Conservation (phyloP, 2,113 vertebrate species). For the Perccottus glenii region DNA sequence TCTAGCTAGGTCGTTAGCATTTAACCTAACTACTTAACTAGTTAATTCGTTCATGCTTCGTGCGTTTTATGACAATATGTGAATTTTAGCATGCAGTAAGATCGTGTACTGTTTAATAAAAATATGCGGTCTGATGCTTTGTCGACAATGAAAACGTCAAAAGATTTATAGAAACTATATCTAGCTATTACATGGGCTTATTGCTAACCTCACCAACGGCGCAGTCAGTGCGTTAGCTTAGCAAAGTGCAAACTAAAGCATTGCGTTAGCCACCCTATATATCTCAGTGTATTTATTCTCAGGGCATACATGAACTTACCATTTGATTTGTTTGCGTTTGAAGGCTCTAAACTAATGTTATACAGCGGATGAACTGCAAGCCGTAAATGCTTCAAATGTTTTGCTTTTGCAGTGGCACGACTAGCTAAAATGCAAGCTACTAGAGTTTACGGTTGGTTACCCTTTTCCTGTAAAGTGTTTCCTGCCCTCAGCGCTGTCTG, state of each 20-base stretch:
- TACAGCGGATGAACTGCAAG: neutral
- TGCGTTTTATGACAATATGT: neutral
- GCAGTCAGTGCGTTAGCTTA: slow-evolving; percentile 32
- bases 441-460: slow-evolving; percentile 51
- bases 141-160: too few relatives aligned
- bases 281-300: neutral
- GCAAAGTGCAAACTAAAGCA: slow-evolving; percentile 42
- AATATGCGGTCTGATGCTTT: too few relatives aligned
- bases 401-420: neutral
- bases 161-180: too few relatives aligned
- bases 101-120: neutral
- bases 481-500: slow-evolving; percentile 34
- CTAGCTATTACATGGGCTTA: too few relatives aligned
- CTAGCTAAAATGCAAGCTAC: slow-evolving; percentile 51
- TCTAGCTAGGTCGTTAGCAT: slow-evolving; percentile 16
- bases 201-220: neutral
- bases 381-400: neutral
- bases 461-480: fast-evolving
- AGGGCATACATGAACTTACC: slow-evolving; percentile 37
- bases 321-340: slow-evolving; percentile 46
- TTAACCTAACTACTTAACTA: neutral
- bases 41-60: neutral
- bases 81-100: neutral
- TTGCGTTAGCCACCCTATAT: neutral
- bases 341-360: slow-evolving; percentile 1